Evolutionary conservation across 2,113 vertebrate species (phyloP).

Genomic region (Pterocles burchelli): DNA sequence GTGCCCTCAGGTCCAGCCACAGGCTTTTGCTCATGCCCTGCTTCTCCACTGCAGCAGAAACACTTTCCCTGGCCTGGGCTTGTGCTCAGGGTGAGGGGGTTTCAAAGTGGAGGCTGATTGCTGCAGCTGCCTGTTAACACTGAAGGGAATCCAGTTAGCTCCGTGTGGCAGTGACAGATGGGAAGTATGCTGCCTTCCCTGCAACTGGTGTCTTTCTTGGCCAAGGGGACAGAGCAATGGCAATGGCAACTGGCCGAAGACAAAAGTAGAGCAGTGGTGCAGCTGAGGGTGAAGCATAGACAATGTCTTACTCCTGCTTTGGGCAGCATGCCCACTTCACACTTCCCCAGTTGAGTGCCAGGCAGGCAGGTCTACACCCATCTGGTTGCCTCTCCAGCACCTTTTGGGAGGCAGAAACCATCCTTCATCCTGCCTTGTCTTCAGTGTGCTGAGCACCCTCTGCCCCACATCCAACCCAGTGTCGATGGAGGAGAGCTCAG

Average conservation of each 20-base stretch:
- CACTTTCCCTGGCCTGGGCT: neutral
- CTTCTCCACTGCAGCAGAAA: neutral
- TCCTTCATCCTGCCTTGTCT: neutral
- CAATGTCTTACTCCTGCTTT: neutral
- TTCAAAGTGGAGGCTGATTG: neutral
- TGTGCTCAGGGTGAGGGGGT: neutral
- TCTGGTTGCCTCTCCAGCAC: neutral
- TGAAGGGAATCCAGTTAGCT: neutral
- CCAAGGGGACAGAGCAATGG: neutral
- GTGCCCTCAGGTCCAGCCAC: neutral
- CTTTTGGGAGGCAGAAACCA: neutral
- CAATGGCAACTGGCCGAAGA: neutral
- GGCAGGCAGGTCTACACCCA: neutral
- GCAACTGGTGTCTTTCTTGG: neutral
- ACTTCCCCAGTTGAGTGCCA: rapidly evolving
- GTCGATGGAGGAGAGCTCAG: neutral
- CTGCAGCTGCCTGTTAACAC: neutral
- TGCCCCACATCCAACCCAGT: neutral
- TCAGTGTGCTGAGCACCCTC: neutral
- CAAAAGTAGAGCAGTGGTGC: neutral
- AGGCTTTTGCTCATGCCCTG: no score
- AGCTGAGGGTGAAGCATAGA: neutral
- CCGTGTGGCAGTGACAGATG: rapidly evolving
- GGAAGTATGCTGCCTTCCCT: neutral
- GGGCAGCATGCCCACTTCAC: rapidly evolving